phyloP scores from a whole-genome alignment of 2,888 invertebrate genomes.

The Eupelmus urozonus region DNA sequence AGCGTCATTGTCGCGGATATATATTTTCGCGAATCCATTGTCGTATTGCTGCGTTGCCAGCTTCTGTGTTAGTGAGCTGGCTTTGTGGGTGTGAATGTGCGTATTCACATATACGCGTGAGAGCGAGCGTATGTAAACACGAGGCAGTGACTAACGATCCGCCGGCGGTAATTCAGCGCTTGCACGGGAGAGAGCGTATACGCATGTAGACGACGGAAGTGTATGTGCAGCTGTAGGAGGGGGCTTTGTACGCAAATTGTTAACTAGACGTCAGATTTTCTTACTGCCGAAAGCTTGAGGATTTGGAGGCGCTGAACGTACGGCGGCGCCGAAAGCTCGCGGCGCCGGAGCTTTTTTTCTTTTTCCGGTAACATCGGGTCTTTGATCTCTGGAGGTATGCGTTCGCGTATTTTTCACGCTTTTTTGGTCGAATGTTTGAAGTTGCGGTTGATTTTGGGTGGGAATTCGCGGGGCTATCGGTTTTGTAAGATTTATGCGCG shows the following conservation, averaged over 20 bases:
- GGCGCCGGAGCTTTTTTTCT: neutral
- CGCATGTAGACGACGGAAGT: neutral
- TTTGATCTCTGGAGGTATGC: neutral
- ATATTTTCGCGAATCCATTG: conserved; percentile 20
- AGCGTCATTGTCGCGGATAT: conserved; percentile 36
- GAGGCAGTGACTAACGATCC: conserved; percentile 59
- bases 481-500: no score
- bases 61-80: no score
- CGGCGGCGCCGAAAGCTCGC: neutral
- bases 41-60: neutral
- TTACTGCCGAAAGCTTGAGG: conserved; percentile 1
- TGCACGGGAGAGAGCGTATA: neutral
- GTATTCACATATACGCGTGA: neutral
- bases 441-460: no score
- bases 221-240: neutral
- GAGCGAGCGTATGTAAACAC: conserved; percentile 51
- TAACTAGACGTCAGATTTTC: conserved; percentile 48
- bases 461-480: no score
- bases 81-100: no score
- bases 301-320: neutral
- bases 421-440: no score
- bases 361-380: neutral
- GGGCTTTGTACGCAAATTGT: conserved; percentile 28
- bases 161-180: conserved; percentile 18
- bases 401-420: no score